phyloP scores from a whole-genome alignment of 2,797 vertebrate species.

The Sibirionetta formosa region DNA sequence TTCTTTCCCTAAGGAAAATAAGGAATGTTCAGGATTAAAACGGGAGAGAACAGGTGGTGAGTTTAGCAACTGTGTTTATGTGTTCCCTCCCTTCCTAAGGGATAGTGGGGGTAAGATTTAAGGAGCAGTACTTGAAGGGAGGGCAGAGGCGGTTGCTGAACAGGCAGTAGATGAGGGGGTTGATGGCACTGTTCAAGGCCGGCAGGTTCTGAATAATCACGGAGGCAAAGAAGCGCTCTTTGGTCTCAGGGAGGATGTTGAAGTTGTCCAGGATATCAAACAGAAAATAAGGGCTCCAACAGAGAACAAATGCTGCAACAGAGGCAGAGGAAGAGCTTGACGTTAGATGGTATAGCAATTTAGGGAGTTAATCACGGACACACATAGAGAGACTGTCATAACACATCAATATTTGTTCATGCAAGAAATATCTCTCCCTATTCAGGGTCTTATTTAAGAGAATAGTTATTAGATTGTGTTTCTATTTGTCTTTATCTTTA shows the following conservation, averaged over 20 bases:
- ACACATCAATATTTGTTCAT: not conserved
- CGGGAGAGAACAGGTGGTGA: not conserved
- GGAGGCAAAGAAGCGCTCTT: slow-evolving; percentile 81
- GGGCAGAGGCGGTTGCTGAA: slow-evolving; percentile 77
- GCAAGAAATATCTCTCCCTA: not conserved
- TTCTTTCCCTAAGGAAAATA: slow-evolving; percentile 75
- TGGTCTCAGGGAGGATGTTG: slow-evolving; percentile 82
- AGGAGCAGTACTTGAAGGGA: slow-evolving; percentile 65
- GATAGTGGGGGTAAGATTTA: not conserved
- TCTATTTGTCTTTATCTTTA: slow-evolving; percentile 54
- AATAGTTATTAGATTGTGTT: slow-evolving; percentile 21
- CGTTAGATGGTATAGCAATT: not conserved
- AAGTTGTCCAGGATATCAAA: slow-evolving; percentile 88
- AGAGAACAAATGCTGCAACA: slow-evolving; percentile 81
- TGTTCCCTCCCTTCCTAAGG: not conserved
- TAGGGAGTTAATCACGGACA: not conserved
- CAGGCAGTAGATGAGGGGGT: slow-evolving; percentile 84
- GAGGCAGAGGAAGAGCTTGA: slow-evolving; percentile 1
- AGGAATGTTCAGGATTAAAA: not conserved
- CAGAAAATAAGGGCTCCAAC: slow-evolving; percentile 87
- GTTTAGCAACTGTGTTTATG: not conserved
- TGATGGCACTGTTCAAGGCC: slow-evolving; percentile 84
- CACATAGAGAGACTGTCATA: not conserved
- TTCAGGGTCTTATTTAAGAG: slow-evolving; percentile 28
- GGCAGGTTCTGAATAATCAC: slow-evolving; percentile 87